Evolutionary conservation across 2,113 vertebrate species (phyloP).

Genomic region (Aplodontia rufa): DNA sequence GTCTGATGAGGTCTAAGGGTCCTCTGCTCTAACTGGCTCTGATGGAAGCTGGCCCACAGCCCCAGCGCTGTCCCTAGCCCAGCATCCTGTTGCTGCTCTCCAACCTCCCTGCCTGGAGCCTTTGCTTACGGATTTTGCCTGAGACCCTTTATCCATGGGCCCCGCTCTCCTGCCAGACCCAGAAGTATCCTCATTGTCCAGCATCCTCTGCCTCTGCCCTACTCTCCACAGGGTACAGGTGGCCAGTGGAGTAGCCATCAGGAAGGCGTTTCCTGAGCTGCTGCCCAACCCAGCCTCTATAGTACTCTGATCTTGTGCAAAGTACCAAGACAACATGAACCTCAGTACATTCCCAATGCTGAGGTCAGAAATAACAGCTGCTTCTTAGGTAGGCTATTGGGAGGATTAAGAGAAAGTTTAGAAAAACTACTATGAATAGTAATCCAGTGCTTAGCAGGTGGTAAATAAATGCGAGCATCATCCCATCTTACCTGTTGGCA

Average conservation of each 20-base stretch:
- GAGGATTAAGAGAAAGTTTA: neutral
- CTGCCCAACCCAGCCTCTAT: neutral
- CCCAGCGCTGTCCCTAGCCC: neutral
- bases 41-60: neutral
- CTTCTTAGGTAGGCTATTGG: neutral
- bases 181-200: neutral
- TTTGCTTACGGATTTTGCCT: neutral
- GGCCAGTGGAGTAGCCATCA: neutral
- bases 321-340: neutral
- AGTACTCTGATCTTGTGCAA: neutral
- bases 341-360: neutral
- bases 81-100: neutral
- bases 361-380: neutral
- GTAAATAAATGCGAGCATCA: neutral
- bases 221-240: neutral
- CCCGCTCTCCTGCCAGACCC: neutral
- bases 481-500: neutral
- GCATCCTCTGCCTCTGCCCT: neutral
- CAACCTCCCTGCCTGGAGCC: neutral
- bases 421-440: neutral
- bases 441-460: neutral
- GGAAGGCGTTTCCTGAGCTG: neutral
- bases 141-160: neutral
- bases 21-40: neutral
- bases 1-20: neutral